Base-by-base conservation (phyloP, 2,888 invertebrate genomes). In the Calameuta filiformis region DNA sequence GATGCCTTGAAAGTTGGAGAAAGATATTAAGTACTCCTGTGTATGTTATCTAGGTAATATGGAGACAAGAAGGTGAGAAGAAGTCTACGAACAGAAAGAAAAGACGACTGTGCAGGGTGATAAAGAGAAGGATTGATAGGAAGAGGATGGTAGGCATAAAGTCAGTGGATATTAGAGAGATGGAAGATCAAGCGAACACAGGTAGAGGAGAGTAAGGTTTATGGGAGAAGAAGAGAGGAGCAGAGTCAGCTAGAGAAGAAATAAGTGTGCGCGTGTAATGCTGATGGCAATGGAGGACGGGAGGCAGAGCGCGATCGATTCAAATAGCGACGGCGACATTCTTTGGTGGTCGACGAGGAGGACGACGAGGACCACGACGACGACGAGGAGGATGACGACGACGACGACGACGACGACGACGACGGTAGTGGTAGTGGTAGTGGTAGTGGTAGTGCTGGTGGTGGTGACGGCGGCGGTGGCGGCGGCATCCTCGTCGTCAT, bases 261-360 rank as follows among this genome's bases (percentile, higher is more conserved):
- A 90, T 89, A 88, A 90, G 87, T 86, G 88, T 87, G 87, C 88
- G 87, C 85, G 87, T 88, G 87, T 88, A 89, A 88, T 86, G 87
- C 88, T 87, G 90, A 89, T 90, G 88, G 90, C 89, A 90, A 89
- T 73, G 80, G 56, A 79, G 76, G 73, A 74, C 76, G 78, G 40
- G 75, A 73, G 35, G 77, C 74, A 78, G 78, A 77, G 76, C 82
- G 84, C 87, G 87, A 90, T 89, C 89, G 89, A 89, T 89, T 89
- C 87, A 87, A 88, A 88, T 86, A 86, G 84, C 86, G 87, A 87
- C 83, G 85, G 81, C 83, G 85, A 85, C 83, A 84, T 81, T 83
- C 83, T 80, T 81, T 81, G 82, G 31, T 23, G 37, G 33, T 40
- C 56, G 56, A 56, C 56, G 56, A 56, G 56, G 56, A 56, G 56